A percentile compares a stretch with the other conserved stretches of the same genome.
Conservation (phyloP, 2,888 invertebrate genomes). For the Colostygia pectinataria region DNA sequence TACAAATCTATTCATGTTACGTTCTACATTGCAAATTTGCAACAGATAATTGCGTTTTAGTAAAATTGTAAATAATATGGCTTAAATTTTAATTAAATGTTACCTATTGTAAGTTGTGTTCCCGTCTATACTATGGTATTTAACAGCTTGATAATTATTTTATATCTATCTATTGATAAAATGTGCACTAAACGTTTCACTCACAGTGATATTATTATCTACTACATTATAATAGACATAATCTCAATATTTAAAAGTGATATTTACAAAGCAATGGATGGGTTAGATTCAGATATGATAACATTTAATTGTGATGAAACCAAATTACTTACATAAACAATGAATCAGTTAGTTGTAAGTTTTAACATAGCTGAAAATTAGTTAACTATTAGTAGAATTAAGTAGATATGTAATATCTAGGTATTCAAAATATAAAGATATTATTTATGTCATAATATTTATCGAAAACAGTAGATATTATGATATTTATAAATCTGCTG, state of each 20-base stretch:
- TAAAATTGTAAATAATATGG: slow-evolving; percentile 22
- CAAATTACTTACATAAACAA: neutral
- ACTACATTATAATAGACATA: slow-evolving; percentile 16
- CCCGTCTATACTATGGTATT: slow-evolving; percentile 25
- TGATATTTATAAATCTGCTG: slow-evolving; percentile 58
- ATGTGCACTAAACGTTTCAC: slow-evolving; percentile 44
- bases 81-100: slow-evolving; percentile 7
- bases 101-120: slow-evolving; percentile 19
- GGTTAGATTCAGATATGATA: slow-evolving; percentile 46
- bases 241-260: slow-evolving; percentile 53
- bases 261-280: slow-evolving; percentile 63
- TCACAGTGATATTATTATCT: slow-evolving; percentile 28
- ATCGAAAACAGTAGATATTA: too few relatives aligned
- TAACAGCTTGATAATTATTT: slow-evolving; percentile 25
- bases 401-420: too few relatives aligned
- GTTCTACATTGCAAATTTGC: slow-evolving; percentile 18
- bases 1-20: slow-evolving; percentile 7
- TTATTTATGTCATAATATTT: neutral
- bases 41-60: slow-evolving; percentile 16
- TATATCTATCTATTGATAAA: slow-evolving; percentile 35
- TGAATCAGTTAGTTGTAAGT: neutral
- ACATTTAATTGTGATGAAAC: neutral
- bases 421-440: too few relatives aligned
- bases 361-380: too few relatives aligned
- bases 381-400: too few relatives aligned